Evolutionary conservation across 1,140 invertebrate species (phyloP), one percentile per base, ranked within the genome.

Genomic region (Sesamia nonagrioides): DNA sequence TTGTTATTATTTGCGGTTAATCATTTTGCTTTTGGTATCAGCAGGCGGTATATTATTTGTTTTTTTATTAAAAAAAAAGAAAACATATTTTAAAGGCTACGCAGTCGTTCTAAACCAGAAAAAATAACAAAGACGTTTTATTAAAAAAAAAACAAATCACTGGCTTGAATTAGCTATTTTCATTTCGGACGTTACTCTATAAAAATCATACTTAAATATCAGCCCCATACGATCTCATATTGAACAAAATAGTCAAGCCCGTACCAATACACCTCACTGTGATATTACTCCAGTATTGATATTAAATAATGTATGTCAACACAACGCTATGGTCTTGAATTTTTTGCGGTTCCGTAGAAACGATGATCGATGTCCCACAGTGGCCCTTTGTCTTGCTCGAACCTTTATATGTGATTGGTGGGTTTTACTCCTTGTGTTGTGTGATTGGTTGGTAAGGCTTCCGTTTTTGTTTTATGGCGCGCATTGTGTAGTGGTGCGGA

Each of bases 281-380:
- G 8, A 15, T 72, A 40, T 61, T 73, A 60, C 8, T 61, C 11
- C 1, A 33, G 17, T 37, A 76, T 63, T 76, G 60, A 52, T 63
- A 76, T 63, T 52, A 35, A 66, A 63, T 52, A 27, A 61, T 61
- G 27, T 37, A 37, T 48, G 61, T 66, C 37, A 42, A 13, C 40
- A 42, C 40, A 42, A 42, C 7, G 40, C 40, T 15, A 15, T 1
- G 17, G 40, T 6, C 68, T 18, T 35, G 48, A 45, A 27, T 37
- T 74, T 69, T 60, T 58, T 60, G 48, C 27, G 27, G 61, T 45
- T 50, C 15, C 45, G 37, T 18, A 33, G n/a, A 58, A 75, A 80
- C 71, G 50, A 76, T 80, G 72, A 80, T 52, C 21, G 72, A 76
- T 80, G 72, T 69, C 52, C 40, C 78, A 17, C 63, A 7, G 61